Conservation (phyloP, 2,113 vertebrate species). For the Pomatostomus ruficeps region DNA sequence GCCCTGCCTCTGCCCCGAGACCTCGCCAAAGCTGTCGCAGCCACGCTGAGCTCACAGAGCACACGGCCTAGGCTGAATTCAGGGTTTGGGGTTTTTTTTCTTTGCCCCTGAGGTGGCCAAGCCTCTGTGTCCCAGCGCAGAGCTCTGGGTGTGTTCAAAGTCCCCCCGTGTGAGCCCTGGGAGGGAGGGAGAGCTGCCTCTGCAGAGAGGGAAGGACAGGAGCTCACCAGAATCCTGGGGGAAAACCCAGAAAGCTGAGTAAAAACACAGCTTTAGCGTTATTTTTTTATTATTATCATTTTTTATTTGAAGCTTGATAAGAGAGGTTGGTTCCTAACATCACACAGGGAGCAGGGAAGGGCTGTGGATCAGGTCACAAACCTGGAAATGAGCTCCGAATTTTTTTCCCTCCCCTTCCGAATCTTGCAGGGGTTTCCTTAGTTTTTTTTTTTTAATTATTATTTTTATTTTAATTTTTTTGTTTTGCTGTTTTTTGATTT, state of each 20-base stretch:
- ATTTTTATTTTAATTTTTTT: too few relatives aligned
- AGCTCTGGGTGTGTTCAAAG: neutral
- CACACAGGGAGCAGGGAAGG: accelerated
- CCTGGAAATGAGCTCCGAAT: neutral
- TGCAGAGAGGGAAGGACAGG: neutral
- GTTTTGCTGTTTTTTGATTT: too few relatives aligned
- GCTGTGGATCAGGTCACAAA: neutral
- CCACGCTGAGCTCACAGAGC: neutral
- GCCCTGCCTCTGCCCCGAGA: accelerated
- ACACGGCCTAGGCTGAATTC: neutral
- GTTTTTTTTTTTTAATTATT: neutral
- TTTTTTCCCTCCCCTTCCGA: neutral
- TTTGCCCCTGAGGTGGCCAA: neutral
- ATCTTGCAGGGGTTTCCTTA: neutral
- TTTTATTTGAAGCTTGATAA: neutral
- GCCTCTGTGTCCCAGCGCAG: neutral
- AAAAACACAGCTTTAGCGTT: neutral
- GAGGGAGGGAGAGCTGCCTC: neutral
- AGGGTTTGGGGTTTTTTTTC: neutral
- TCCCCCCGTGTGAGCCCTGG: accelerated
- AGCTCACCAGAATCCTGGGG: neutral
- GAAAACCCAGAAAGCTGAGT: neutral
- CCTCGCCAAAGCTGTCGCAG: accelerated
- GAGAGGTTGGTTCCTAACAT: neutral
- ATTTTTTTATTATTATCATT: neutral